Percentiles rank a stretch among this genome's conserved stretches.
These are phyloP conservation scores for Parambassis ranga DNA, from an alignment of 2,797 vertebrate species.

Conservation along the genomic window DNA sequence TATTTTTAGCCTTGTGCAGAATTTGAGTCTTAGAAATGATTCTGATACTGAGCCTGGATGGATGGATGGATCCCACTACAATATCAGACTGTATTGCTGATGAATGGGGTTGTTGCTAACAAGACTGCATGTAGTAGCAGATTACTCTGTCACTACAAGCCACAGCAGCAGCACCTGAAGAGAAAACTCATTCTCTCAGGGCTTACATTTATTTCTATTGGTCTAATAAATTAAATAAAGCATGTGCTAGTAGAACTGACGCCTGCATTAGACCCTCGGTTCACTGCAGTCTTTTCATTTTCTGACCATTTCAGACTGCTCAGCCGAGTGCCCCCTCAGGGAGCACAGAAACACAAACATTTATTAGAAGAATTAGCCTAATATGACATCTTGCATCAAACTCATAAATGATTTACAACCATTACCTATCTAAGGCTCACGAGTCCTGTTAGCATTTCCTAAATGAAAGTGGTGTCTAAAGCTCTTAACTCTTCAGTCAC, in stretches of 20 bases:
- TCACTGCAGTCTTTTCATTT: neutral
- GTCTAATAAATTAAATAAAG: no score
- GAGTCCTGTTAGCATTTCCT: neutral
- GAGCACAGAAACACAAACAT: neutral
- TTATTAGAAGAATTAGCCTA: neutral
- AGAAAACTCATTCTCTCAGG: no score
- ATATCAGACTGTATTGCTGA: conserved; percentile 8
- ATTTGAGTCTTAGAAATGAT: neutral
- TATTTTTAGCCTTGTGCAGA: conserved; percentile 7
- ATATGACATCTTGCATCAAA: neutral
- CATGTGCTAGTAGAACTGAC: no score
- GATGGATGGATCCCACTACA: neutral
- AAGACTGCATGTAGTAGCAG: no score
- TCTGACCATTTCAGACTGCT: neutral
- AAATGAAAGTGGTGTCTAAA: conserved; percentile 2
- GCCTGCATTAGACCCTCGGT: no score
- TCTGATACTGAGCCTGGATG: neutral
- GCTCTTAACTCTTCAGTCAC: conserved; percentile 1
- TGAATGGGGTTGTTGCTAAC: no score
- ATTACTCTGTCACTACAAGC: neutral
- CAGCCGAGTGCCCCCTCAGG: neutral
- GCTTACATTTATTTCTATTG: no score
- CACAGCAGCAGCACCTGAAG: neutral
- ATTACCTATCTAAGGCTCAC: neutral
- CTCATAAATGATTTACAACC: neutral